These are phyloP conservation scores for Eupristina koningsbergeri DNA, from an alignment of 1,140 invertebrate species.

Conservation along the genomic window DNA sequence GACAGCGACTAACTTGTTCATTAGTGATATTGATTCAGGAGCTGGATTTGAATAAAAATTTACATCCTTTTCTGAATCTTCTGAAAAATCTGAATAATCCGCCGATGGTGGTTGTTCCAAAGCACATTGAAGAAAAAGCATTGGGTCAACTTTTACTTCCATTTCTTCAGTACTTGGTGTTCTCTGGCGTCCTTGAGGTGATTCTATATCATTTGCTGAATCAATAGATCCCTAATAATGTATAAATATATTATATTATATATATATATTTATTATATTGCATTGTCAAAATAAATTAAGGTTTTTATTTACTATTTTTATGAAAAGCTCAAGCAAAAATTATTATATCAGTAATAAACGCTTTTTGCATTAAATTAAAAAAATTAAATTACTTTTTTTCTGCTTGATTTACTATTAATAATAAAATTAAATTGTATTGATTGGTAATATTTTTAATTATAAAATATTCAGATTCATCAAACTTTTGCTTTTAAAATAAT, in stretches of 20 bases:
- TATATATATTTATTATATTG: too few relatives aligned
- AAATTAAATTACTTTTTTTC: too few relatives aligned
- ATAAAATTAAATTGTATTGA: too few relatives aligned
- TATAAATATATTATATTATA: neutral
- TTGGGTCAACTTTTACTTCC: slow-evolving; percentile 77
- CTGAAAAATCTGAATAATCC: slow-evolving; percentile 57
- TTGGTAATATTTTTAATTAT: too few relatives aligned
- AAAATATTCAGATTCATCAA: too few relatives aligned
- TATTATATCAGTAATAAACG: too few relatives aligned
- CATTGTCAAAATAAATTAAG: too few relatives aligned
- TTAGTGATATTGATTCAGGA: slow-evolving; percentile 42
- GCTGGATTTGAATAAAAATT: slow-evolving; percentile 27
- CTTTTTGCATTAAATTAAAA: too few relatives aligned
- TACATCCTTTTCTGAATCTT: slow-evolving; percentile 65
- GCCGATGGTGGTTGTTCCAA: slow-evolving; percentile 67
- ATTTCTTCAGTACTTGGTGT: slow-evolving; percentile 73
- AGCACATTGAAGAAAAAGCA: slow-evolving; percentile 75
- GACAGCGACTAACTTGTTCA: slow-evolving; percentile 58
- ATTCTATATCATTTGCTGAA: slow-evolving; percentile 69
- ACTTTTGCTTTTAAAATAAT: too few relatives aligned
- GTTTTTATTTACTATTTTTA: too few relatives aligned
- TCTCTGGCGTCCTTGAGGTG: slow-evolving; percentile 12
- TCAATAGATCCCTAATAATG: slow-evolving; percentile 61
- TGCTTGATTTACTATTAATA: too few relatives aligned
- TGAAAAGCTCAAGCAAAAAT: too few relatives aligned